phyloP scores from a whole-genome alignment of 2,797 vertebrate species.

The Leptatherina wallacei region DNA sequence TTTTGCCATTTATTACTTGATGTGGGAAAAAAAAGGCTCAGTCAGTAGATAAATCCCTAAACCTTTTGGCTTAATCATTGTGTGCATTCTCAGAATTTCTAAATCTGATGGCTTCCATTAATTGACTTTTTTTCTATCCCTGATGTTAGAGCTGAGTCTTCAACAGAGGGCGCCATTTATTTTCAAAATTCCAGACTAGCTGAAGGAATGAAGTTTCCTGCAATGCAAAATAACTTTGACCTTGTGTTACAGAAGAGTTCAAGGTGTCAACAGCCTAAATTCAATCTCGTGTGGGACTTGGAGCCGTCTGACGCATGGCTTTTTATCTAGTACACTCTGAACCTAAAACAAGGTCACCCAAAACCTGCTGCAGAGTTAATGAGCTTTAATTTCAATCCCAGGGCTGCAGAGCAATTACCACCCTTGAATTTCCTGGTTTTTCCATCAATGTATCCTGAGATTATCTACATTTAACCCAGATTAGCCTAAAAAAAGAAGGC shows the following conservation, averaged over 20 bases:
- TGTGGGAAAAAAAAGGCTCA: not conserved
- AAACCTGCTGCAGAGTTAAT: conserved; percentile 14
- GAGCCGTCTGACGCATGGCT: not conserved
- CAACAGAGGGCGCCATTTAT: conserved; percentile 75
- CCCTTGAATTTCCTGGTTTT: conserved; percentile 4
- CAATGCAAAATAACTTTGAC: not conserved
- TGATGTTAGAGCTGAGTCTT: conserved; percentile 3
- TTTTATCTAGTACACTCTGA: not conserved
- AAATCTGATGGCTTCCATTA: not conserved
- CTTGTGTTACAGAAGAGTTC: conserved; percentile 7
- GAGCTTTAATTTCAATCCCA: conserved; percentile 21
- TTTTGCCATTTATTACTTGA: not conserved
- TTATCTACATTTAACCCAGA: conserved; percentile 8
- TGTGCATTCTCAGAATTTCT: not conserved
- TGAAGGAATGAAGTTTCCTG: not conserved
- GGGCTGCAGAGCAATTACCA: conserved; percentile 15
- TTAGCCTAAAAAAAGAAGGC: not conserved
- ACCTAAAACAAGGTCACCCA: conserved; percentile 25
- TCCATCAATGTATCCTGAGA: conserved; percentile 3
- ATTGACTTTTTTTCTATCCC: not conserved
- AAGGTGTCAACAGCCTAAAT: conserved; percentile 12
- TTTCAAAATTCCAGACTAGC: conserved; percentile 8
- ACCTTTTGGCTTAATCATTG: not conserved
- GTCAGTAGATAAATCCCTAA: accelerated
- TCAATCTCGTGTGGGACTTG: conserved; percentile 5